Evolutionary conservation across 2,113 vertebrate species (phyloP).

Genomic region (Caretta caretta): DNA sequence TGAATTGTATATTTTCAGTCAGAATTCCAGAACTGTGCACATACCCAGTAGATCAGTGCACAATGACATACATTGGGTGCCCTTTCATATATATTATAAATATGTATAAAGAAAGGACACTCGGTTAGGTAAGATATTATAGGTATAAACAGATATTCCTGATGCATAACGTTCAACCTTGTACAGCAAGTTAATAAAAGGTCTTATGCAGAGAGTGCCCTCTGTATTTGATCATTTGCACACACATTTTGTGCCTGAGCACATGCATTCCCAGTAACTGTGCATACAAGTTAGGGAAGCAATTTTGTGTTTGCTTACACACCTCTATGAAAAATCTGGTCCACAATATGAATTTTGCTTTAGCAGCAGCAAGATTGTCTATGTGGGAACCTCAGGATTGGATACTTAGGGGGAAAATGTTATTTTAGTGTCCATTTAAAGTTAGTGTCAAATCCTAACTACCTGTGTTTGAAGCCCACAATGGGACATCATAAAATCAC

Average conservation of each 20-base stretch:
- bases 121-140: background rate
- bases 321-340: background rate
- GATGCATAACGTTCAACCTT: background rate
- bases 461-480: background rate
- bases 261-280: background rate
- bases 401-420: accelerated
- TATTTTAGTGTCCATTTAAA: background rate
- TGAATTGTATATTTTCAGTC: background rate
- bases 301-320: background rate
- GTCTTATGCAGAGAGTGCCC: background rate
- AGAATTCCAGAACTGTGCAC: background rate
- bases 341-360: background rate
- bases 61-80: background rate
- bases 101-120: background rate
- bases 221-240: background rate
- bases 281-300: background rate
- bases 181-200: background rate
- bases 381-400: background rate
- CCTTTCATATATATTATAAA: background rate
- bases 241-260: background rate
- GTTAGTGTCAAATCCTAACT: background rate
- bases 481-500: accelerated
- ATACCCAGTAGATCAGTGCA: background rate
- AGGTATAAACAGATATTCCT: background rate
- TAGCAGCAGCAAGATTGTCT: background rate